These are phyloP conservation scores for Semotilus atromaculatus DNA, from an alignment of 2,797 vertebrate genomes.

Conservation along the genomic window DNA sequence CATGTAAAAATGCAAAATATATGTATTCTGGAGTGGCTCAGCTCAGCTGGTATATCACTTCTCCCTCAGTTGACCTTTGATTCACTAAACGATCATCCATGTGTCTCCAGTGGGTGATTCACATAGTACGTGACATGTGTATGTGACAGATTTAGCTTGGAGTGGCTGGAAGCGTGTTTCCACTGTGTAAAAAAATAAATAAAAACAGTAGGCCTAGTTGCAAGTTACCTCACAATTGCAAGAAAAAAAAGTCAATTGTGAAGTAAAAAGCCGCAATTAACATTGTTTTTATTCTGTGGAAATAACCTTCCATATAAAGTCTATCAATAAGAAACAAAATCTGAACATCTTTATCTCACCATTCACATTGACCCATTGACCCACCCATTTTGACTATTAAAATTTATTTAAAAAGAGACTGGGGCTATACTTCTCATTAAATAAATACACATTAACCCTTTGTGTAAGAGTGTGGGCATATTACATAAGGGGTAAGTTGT, in stretches of 20 bases:
- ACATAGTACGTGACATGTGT: background rate
- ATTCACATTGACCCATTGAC: no score
- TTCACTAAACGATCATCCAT: conserved; percentile 4
- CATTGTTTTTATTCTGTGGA: background rate
- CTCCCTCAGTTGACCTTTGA: background rate
- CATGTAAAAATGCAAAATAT: background rate
- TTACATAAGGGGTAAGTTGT: no score
- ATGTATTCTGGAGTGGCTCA: background rate
- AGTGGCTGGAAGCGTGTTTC: background rate
- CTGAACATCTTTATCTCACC: background rate
- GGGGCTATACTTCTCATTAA: background rate
- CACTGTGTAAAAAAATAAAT: no score
- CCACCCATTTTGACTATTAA: background rate
- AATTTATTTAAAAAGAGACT: no score
- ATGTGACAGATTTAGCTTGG: background rate
- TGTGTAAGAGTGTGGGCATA: no score
- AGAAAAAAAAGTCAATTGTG: no score
- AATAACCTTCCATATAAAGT: background rate
- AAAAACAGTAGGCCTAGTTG: background rate
- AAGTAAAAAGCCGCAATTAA: background rate
- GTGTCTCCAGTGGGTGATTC: conserved; percentile 6
- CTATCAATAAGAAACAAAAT: background rate
- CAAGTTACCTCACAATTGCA: background rate
- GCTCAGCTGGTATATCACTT: background rate
- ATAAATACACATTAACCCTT: background rate